Conservation (phyloP, 2,888 invertebrate species). For the Brenthis hecate region DNA sequence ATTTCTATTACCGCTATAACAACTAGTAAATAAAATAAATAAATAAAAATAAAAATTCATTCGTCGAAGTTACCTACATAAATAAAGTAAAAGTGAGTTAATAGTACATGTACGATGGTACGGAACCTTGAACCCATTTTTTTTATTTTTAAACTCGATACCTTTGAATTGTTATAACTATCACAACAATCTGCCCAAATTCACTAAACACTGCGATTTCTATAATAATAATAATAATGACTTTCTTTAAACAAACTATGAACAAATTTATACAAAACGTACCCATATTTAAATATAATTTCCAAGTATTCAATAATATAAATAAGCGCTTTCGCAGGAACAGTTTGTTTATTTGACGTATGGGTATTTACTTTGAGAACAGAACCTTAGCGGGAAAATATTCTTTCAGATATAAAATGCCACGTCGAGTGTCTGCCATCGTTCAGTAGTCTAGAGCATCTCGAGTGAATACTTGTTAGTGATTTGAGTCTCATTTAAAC, state of each 20-base stretch:
- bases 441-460: slow-evolving; percentile 22
- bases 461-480: slow-evolving; percentile 17
- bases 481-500: background rate
- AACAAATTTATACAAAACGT: background rate
- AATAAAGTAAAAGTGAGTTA: too few relatives aligned
- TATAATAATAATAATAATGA: too few relatives aligned
- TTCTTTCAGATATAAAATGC: slow-evolving; percentile 34
- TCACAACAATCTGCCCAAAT: too few relatives aligned
- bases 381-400: slow-evolving; percentile 28
- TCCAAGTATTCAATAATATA: slow-evolving; percentile 18
- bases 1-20: too few relatives aligned
- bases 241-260: background rate
- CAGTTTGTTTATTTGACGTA: slow-evolving; percentile 30
- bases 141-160: too few relatives aligned
- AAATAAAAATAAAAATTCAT: too few relatives aligned
- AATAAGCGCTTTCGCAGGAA: slow-evolving; percentile 24
- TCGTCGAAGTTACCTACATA: too few relatives aligned
- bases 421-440: slow-evolving; percentile 3
- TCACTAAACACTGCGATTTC: too few relatives aligned
- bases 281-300: slow-evolving; percentile 2
- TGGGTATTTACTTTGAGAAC: slow-evolving; percentile 34
- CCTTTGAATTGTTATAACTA: too few relatives aligned
- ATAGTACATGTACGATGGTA: too few relatives aligned
- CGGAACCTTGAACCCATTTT: too few relatives aligned
- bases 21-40: too few relatives aligned